Evolutionary conservation across 2,113 vertebrate genomes (phyloP).

Genomic region (Actenoides lindsayi): DNA sequence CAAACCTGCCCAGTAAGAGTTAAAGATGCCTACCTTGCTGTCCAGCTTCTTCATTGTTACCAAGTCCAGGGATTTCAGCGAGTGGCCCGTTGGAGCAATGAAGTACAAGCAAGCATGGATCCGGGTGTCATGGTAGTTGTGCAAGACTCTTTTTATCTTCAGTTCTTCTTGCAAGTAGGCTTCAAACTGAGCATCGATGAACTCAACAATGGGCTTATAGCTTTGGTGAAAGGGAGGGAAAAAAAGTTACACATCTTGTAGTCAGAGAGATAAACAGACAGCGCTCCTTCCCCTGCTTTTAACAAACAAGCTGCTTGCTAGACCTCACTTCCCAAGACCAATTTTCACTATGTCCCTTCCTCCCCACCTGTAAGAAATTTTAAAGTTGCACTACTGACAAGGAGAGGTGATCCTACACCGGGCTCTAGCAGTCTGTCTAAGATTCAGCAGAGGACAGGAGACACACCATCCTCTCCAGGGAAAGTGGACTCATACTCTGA

Average conservation of each 20-base stretch:
- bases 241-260: neutral
- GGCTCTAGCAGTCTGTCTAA: neutral
- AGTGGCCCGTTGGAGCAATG: constrained; percentile 96
- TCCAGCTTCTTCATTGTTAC: constrained; percentile 99
- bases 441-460: neutral
- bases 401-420: neutral
- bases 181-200: constrained; percentile 97
- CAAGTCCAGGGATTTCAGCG: constrained; percentile 94
- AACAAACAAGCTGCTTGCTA: neutral
- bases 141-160: constrained; percentile 94
- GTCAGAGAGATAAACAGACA: neutral
- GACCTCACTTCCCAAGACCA: neutral
- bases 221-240: constrained; percentile 64
- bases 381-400: neutral
- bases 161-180: constrained; percentile 97
- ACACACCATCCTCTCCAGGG: neutral
- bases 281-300: neutral
- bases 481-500: neutral
- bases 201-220: constrained; percentile 97
- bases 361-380: neutral
- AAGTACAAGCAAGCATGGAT: constrained; percentile 97
- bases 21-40: constrained; percentile 85
- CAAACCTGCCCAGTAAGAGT: neutral
- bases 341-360: neutral
- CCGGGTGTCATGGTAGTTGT: constrained; percentile 94